Percentiles rank a stretch among this genome's conserved stretches.
Conservation (phyloP, 2,113 vertebrate species). For the Lepisosteus osseus region DNA sequence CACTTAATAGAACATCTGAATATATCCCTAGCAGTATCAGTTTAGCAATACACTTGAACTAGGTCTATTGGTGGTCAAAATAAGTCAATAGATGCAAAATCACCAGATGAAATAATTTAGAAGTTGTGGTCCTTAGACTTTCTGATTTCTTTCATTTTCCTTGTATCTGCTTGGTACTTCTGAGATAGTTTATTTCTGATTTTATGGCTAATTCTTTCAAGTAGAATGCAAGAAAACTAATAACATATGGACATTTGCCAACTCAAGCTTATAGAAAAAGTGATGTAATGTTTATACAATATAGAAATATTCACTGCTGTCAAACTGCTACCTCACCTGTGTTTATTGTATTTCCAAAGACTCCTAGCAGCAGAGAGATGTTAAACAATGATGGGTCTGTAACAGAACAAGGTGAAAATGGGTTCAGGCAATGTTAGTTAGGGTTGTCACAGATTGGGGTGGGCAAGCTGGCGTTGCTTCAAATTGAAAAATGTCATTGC, state of each 20-base stretch:
- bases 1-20: slow-evolving; percentile 7
- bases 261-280: slow-evolving; percentile 48
- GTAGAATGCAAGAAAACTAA: slow-evolving; percentile 29
- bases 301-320: slow-evolving; percentile 63
- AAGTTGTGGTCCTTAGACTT: slow-evolving; percentile 8
- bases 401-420: slow-evolving; percentile 30
- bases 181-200: slow-evolving; percentile 5
- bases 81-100: neutral
- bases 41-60: neutral
- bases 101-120: neutral
- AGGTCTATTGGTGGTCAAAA: neutral
- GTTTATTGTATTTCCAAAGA: slow-evolving; percentile 61
- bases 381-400: slow-evolving; percentile 53
- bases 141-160: slow-evolving; percentile 15
- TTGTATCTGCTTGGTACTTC: slow-evolving; percentile 1
- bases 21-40: slow-evolving; percentile 11
- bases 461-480: slow-evolving; percentile 25
- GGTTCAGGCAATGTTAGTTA: slow-evolving; percentile 21
- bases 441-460: slow-evolving; percentile 21
- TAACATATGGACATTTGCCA: slow-evolving; percentile 57
- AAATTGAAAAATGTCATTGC: slow-evolving; percentile 18
- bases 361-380: slow-evolving; percentile 42
- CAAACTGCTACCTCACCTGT: slow-evolving; percentile 63
- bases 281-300: slow-evolving; percentile 72
- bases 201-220: neutral